A percentile compares a stretch with the other conserved stretches of the same genome.
Conservation (phyloP, 2,113 vertebrate genomes). For the Pterophyllum scalare region DNA sequence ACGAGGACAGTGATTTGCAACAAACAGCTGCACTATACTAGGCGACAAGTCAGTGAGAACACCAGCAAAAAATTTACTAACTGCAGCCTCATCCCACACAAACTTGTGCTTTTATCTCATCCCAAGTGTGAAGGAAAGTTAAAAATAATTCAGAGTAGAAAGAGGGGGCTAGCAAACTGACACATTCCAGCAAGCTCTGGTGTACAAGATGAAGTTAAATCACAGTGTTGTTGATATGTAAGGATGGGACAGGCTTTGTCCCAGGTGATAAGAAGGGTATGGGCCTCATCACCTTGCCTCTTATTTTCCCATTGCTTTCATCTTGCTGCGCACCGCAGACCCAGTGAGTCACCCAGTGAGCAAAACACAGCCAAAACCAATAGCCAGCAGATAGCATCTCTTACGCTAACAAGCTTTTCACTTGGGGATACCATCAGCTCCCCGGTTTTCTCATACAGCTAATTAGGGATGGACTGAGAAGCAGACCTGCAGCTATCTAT, state of each 20-base stretch:
- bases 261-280: constrained; percentile 38
- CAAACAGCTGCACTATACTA: constrained; percentile 29
- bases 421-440: constrained; percentile 74
- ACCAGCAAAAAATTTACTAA: constrained; percentile 40
- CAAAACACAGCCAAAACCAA: constrained; percentile 78
- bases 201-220: constrained; percentile 42
- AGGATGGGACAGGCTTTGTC: constrained; percentile 60
- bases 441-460: constrained; percentile 66
- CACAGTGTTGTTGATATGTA: constrained; percentile 54
- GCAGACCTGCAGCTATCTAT: constrained; percentile 72
- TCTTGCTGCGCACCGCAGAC: constrained; percentile 62
- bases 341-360: constrained; percentile 70
- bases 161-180: constrained; percentile 57
- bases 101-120: constrained; percentile 70
- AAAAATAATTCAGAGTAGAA: constrained; percentile 70
- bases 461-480: constrained; percentile 75
- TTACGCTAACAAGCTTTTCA: constrained; percentile 80
- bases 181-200: constrained; percentile 54
- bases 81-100: constrained; percentile 61
- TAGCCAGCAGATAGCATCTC: constrained; percentile 78
- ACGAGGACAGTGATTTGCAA: constrained; percentile 17
- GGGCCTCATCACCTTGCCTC: constrained; percentile 58
- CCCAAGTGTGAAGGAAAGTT: constrained; percentile 63
- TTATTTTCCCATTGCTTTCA: constrained; percentile 66
- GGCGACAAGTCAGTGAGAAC: constrained; percentile 37